phyloP scores from a whole-genome alignment of 2,113 vertebrate species.

The Tapirus terrestris region DNA sequence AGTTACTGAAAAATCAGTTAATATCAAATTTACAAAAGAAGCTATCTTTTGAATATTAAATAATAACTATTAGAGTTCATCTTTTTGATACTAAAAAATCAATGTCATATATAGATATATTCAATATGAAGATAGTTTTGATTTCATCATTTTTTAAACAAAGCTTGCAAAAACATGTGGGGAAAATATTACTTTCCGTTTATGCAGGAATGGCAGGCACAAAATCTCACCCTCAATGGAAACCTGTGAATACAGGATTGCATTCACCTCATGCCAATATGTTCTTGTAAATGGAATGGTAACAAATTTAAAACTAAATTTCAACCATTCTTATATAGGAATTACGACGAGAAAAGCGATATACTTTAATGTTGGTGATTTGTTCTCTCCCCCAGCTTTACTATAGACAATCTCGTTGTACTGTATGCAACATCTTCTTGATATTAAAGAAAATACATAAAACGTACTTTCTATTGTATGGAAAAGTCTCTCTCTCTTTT shows the following conservation, averaged over 20 bases:
- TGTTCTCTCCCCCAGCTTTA: background rate
- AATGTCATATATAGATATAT: background rate
- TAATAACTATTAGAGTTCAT: background rate
- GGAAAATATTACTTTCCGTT: background rate
- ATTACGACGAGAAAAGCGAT: background rate
- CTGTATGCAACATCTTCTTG: background rate
- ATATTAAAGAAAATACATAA: background rate
- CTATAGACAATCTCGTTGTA: background rate
- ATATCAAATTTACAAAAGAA: background rate
- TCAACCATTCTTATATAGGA: background rate
- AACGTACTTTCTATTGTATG: too few species aligned
- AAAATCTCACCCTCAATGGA: background rate
- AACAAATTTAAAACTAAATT: slow-evolving; percentile 35
- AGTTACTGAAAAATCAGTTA: background rate
- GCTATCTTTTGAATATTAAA: background rate
- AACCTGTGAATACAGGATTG: background rate
- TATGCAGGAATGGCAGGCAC: background rate
- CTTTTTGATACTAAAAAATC: background rate
- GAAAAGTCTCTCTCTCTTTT: background rate
- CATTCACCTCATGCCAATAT: slow-evolving; percentile 14
- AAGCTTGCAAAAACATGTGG: background rate
- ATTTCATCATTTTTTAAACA: background rate
- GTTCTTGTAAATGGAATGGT: slow-evolving; percentile 45
- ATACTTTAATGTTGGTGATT: background rate
- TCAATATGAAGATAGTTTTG: background rate